Evolutionary conservation across 2,888 invertebrate species (phyloP).

Genomic region (Eledona agricola): DNA sequence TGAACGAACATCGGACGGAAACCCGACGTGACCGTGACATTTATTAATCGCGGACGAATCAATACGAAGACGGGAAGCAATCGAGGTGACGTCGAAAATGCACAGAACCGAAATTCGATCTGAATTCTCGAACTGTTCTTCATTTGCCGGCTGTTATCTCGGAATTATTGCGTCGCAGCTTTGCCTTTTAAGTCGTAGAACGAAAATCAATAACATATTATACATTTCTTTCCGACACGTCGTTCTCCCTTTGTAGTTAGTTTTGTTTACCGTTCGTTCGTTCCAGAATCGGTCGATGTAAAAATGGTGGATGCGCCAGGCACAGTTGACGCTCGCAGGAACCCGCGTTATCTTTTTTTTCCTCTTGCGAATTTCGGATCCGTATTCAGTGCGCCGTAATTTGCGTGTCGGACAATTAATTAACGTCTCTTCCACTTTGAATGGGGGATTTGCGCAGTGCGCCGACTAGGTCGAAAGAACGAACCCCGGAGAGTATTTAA

Average conservation of each 20-base stretch:
- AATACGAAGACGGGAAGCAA: too few species aligned
- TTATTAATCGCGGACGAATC: too few species aligned
- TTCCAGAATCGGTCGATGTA: conserved; percentile 19
- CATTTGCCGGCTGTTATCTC: conserved; percentile 16
- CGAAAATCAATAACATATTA: conserved; percentile 50
- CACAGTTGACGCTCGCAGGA: not conserved
- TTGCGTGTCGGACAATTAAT: conserved; percentile 26
- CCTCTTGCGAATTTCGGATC: too few species aligned
- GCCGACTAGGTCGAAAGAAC: conserved; percentile 19
- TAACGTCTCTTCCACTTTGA: conserved; percentile 18
- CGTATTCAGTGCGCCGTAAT: conserved; percentile 5
- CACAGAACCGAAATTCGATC: too few species aligned
- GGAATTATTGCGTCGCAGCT: conserved; percentile 48
- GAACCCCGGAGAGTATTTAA: conserved; percentile 9
- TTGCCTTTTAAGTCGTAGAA: conserved; percentile 43
- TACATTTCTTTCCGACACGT: conserved; percentile 27
- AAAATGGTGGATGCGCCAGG: conserved; percentile 28
- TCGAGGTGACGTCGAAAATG: too few species aligned
- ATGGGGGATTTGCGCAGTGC: conserved; percentile 34
- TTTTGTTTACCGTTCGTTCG: conserved; percentile 18
- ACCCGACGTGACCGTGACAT: too few species aligned
- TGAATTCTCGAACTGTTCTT: conserved; percentile 8
- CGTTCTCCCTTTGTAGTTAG: conserved; percentile 15
- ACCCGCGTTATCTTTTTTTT: not conserved
- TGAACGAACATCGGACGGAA: too few species aligned